Conservation (phyloP, 2,888 invertebrate genomes). For the Vesta saturnalis region DNA sequence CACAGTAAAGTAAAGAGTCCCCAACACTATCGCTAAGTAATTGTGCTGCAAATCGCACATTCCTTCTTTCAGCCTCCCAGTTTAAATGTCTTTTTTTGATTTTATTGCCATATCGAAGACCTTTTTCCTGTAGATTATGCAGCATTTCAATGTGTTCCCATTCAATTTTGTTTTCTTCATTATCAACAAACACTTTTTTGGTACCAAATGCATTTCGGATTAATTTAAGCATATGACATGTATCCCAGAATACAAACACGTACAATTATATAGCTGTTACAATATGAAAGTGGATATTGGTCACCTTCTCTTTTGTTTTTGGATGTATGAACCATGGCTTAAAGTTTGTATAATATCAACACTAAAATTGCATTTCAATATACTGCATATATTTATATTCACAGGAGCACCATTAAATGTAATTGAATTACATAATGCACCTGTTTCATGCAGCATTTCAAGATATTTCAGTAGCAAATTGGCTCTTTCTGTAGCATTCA, state of each 20-base stretch:
- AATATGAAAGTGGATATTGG: too few relatives aligned
- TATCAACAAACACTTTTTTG: background rate
- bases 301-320: slow-evolving; percentile 3
- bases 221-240: background rate
- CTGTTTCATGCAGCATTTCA: slow-evolving; percentile 42
- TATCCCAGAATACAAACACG: background rate
- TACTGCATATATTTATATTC: slow-evolving; percentile 26
- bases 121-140: background rate
- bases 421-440: slow-evolving; percentile 39
- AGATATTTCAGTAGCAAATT: too few relatives aligned
- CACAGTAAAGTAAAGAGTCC: background rate
- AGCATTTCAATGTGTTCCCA: background rate
- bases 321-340: slow-evolving; percentile 38
- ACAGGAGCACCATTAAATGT: slow-evolving; percentile 48
- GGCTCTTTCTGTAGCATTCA: too few relatives aligned
- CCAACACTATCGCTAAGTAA: background rate
- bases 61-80: background rate
- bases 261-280: too few relatives aligned
- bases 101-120: too few relatives aligned
- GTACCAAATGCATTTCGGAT: too few relatives aligned
- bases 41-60: background rate
- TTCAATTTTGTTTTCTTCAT: background rate
- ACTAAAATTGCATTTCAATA: background rate
- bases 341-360: slow-evolving; percentile 10
- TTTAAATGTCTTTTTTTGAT: too few relatives aligned